Conservation (phyloP, 2,797 vertebrate genomes). For the Melanogrammus aeglefinus region DNA sequence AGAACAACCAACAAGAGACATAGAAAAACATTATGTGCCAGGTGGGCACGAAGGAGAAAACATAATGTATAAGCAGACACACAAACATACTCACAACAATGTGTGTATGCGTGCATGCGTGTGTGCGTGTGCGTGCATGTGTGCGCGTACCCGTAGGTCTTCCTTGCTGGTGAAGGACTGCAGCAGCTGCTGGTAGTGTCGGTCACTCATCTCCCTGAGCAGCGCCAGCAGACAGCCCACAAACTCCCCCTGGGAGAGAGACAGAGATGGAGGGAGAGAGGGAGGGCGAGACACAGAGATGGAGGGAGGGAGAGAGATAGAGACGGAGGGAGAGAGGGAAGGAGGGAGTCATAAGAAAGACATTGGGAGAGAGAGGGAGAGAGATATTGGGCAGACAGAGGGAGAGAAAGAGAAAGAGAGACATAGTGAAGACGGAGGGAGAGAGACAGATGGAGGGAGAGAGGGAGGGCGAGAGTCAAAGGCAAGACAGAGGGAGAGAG, state of each 20-base stretch:
- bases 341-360: too few species aligned
- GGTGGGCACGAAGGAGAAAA: neutral
- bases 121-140: neutral
- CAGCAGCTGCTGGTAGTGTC: slow-evolving; percentile 94
- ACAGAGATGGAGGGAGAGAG: neutral
- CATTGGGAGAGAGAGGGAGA: too few species aligned
- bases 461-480: too few species aligned
- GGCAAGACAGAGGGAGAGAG: too few species aligned
- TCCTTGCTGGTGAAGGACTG: slow-evolving; percentile 92
- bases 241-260: slow-evolving; percentile 85
- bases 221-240: slow-evolving; percentile 92
- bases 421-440: too few species aligned
- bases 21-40: neutral
- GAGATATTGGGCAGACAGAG: too few species aligned
- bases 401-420: too few species aligned
- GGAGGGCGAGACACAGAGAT: neutral
- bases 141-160: slow-evolving; percentile 81
- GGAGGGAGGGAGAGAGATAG: too few species aligned
- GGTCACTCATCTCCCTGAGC: slow-evolving; percentile 94
- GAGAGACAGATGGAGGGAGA: too few species aligned
- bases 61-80: neutral
- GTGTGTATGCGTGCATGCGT: too few species aligned
- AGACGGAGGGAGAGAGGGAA: too few species aligned
- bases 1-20: neutral
- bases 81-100: too few species aligned